Evolutionary conservation across 2,113 vertebrate genomes (phyloP).

Genomic region (Pelodiscus sinensis): DNA sequence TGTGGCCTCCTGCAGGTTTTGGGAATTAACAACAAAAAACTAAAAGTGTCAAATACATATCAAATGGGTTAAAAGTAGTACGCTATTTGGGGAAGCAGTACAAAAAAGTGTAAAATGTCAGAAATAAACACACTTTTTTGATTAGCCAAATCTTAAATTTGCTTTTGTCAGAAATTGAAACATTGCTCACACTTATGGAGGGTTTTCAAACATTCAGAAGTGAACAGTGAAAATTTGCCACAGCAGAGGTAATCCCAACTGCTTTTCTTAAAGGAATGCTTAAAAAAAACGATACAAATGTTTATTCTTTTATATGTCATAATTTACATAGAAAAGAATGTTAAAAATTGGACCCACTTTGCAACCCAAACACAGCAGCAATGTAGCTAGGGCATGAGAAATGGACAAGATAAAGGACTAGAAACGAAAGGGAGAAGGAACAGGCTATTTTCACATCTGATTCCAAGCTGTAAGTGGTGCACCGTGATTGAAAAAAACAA

Average conservation of each 20-base stretch:
- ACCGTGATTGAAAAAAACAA: background rate
- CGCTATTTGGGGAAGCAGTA: background rate
- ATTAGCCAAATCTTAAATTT: background rate
- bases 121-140: too few species aligned
- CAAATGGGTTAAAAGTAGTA: background rate
- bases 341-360: background rate
- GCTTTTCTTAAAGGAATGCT: background rate
- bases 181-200: background rate
- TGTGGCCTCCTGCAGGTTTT: background rate
- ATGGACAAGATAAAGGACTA: background rate
- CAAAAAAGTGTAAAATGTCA: too few species aligned
- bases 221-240: background rate
- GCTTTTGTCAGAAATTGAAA: background rate
- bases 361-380: accelerated
- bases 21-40: accelerated
- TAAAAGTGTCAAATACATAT: accelerated
- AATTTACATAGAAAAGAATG: background rate
- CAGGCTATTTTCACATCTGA: background rate
- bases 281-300: background rate
- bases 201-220: background rate
- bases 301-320: background rate
- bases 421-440: background rate
- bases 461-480: background rate
- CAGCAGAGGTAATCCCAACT: background rate
- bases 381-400: accelerated